These are phyloP conservation scores for Platyrinchus mystaceus DNA, from an alignment of 2,797 vertebrate species.

Conservation along the genomic window DNA sequence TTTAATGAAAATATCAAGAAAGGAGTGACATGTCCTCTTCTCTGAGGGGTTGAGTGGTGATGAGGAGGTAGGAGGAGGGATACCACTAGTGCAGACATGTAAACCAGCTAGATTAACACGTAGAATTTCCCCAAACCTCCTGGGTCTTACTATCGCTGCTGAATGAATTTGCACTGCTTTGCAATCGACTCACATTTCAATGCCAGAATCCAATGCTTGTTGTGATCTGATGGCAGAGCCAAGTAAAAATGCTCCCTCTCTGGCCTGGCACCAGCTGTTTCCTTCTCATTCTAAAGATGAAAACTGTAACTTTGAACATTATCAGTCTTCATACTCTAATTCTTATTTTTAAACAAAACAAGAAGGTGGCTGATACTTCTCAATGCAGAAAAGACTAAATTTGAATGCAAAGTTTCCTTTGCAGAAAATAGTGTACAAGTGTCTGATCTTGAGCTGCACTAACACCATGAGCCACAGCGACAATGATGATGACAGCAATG, in stretches of 20 bases:
- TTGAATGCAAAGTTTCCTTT: neutral
- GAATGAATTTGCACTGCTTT: neutral
- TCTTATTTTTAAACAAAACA: neutral
- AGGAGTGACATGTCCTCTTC: neutral
- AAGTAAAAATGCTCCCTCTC: neutral
- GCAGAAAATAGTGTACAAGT: neutral
- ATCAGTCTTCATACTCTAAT: neutral
- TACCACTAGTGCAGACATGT: neutral
- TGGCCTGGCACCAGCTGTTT: neutral
- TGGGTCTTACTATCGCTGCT: neutral
- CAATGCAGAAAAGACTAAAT: neutral
- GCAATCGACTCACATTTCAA: neutral
- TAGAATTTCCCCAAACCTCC: neutral
- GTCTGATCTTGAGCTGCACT: neutral
- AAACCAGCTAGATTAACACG: neutral
- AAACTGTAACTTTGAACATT: neutral
- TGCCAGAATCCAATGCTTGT: rapidly evolving
- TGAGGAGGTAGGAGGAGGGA: neutral
- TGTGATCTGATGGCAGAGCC: neutral
- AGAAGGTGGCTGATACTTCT: neutral
- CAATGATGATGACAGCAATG: neutral
- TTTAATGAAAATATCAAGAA: neutral
- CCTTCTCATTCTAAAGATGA: neutral
- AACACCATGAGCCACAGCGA: neutral
- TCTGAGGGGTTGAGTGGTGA: neutral